Conservation (phyloP, 2,113 vertebrate species). For the Garra rufa region DNA sequence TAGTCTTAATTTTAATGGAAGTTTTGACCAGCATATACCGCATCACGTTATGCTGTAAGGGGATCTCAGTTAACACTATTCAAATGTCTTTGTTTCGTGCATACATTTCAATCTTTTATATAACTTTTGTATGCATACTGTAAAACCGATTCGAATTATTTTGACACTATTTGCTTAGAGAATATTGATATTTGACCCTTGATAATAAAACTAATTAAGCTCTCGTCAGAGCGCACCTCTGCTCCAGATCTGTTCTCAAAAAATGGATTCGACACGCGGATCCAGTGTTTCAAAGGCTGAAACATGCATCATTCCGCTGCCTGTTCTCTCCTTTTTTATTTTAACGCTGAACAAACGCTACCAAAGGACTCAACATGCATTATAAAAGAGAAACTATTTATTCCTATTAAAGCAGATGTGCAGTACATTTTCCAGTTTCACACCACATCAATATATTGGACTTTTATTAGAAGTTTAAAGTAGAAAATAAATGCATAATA, state of each 20-base stretch:
- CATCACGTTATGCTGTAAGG: neutral
- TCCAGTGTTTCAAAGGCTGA: slow-evolving; percentile 4
- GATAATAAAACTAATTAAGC: neutral
- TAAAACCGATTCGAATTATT: neutral
- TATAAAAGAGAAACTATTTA: neutral
- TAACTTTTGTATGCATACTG: neutral
- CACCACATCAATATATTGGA: neutral
- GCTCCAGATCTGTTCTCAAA: neutral
- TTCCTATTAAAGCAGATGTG: neutral
- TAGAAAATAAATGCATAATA: neutral
- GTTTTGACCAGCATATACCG: too few relatives aligned
- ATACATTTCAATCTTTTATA: neutral
- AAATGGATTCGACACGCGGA: slow-evolving; percentile 28
- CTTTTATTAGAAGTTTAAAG: neutral
- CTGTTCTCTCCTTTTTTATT: neutral
- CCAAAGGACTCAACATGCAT: neutral
- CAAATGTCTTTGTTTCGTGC: neutral
- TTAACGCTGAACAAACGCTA: neutral
- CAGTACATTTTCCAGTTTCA: neutral
- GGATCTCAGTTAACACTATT: neutral
- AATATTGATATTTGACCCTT: slow-evolving; percentile 12
- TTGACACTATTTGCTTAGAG: slow-evolving; percentile 12
- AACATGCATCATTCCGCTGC: neutral
- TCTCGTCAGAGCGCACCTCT: neutral
- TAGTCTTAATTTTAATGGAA: neutral